Conservation (phyloP, 2,797 vertebrate genomes). For the Nothura maculosa region DNA sequence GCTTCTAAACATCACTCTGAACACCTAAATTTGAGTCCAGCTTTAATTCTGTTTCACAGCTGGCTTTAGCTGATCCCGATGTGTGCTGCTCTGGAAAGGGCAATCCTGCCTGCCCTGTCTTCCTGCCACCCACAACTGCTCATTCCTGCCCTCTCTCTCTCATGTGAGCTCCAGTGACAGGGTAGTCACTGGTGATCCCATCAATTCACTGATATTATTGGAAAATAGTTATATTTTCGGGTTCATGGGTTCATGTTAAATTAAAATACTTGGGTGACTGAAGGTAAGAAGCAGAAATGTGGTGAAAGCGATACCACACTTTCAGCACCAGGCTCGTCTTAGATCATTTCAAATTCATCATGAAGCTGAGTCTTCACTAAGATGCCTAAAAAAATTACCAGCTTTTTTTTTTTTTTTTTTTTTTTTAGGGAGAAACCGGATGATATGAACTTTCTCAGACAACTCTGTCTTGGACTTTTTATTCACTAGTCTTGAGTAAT, state of each 20-base stretch:
- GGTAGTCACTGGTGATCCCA: neutral
- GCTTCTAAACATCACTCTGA: neutral
- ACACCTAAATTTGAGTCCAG: neutral
- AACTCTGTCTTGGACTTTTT: neutral
- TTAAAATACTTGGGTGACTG: neutral
- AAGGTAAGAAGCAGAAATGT: neutral
- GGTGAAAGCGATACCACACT: neutral
- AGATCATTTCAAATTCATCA: slow-evolving; percentile 7
- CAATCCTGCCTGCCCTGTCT: neutral
- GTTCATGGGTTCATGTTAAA: neutral
- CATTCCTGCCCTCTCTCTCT: neutral
- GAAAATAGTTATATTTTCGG: neutral
- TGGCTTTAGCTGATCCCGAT: neutral
- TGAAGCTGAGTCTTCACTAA: neutral
- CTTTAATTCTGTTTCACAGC: neutral
- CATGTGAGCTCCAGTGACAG: neutral
- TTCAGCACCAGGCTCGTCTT: neutral
- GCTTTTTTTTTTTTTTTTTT: too few species aligned
- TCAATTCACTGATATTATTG: neutral
- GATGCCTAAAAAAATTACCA: neutral
- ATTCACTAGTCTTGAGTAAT: neutral
- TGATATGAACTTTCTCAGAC: neutral
- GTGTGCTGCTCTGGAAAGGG: neutral
- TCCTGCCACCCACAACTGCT: neutral
- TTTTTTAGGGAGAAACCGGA: too few species aligned